Percentiles rank a stretch among this genome's conserved stretches.
phyloP scores from a whole-genome alignment of 2,113 vertebrate species.

The Protobothrops flavoviridis region DNA sequence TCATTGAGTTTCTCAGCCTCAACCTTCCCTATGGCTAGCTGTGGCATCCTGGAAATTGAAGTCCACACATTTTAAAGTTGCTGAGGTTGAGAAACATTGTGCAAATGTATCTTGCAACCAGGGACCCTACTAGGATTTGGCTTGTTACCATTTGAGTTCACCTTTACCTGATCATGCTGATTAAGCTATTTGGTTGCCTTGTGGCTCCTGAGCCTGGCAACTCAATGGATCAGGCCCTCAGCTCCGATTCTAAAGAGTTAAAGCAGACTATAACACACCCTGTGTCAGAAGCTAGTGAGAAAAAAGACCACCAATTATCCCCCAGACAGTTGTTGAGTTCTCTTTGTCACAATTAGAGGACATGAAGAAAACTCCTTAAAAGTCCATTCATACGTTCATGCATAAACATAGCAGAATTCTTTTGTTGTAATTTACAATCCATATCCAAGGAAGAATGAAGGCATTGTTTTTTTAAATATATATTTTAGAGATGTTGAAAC shows the following conservation, averaged over 20 bases:
- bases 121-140: not conserved
- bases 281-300: not conserved
- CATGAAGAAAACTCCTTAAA: not conserved
- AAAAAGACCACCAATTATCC: not conserved
- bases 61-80: not conserved
- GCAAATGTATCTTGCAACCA: not conserved
- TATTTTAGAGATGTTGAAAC: not conserved
- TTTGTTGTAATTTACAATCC: not conserved
- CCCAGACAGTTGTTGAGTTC: not conserved
- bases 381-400: not conserved
- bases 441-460: not conserved
- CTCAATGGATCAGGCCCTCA: not conserved
- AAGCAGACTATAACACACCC: not conserved
- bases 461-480: not conserved
- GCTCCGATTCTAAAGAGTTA: not conserved
- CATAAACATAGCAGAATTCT: not conserved
- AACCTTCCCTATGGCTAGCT: not conserved
- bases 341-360: not conserved
- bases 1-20: not conserved
- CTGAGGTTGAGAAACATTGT: not conserved
- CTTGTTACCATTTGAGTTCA: not conserved
- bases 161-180: not conserved
- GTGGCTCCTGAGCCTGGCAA: not conserved
- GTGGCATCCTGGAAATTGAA: not conserved
- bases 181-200: not conserved